Percentiles rank a stretch among this genome's conserved stretches.
Evolutionary conservation across 2,888 invertebrate genomes (phyloP).

Genomic region (Aleiodes alternator): DNA sequence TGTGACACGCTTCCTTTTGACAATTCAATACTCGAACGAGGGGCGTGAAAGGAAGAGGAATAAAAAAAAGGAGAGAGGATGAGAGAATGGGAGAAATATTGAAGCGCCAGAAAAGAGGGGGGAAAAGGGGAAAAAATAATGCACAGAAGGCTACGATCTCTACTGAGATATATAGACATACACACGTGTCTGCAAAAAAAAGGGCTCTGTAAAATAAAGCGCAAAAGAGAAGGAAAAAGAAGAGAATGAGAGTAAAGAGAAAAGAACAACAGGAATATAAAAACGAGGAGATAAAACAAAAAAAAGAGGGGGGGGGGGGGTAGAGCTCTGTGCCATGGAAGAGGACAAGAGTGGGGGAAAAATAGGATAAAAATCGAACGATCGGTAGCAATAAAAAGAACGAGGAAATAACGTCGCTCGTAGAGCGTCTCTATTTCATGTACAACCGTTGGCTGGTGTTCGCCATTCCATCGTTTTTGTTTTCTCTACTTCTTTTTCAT

Average conservation of each 20-base stretch:
- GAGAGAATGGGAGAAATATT: background rate
- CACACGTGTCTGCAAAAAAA: background rate
- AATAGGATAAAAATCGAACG: constrained; percentile 41
- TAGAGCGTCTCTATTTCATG: constrained; percentile 43
- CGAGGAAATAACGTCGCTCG: constrained; percentile 40
- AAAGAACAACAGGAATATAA: constrained; percentile 14
- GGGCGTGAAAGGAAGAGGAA: constrained; percentile 1
- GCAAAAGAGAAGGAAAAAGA: constrained; percentile 6
- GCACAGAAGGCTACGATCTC: constrained; percentile 1
- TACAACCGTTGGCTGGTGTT: constrained; percentile 24
- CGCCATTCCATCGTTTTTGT: constrained; percentile 36
- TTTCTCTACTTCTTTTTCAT: constrained; percentile 4
- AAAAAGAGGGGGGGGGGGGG: constrained; percentile 3
- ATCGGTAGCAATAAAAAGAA: constrained; percentile 41
- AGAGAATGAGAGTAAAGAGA: background rate
- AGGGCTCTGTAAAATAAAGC: constrained; percentile 1
- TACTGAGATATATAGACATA: constrained; percentile 12
- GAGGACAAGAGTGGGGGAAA: background rate
- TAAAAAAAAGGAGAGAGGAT: background rate
- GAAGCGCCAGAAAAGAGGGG: too few relatives aligned
- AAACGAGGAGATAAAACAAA: constrained; percentile 1
- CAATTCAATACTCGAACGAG: constrained; percentile 36
- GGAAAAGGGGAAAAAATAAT: background rate
- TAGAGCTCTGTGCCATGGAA: background rate
- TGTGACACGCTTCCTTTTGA: constrained; percentile 45